Conservation (phyloP, 2,797 vertebrate species). For the Amazonetta brasiliensis region DNA sequence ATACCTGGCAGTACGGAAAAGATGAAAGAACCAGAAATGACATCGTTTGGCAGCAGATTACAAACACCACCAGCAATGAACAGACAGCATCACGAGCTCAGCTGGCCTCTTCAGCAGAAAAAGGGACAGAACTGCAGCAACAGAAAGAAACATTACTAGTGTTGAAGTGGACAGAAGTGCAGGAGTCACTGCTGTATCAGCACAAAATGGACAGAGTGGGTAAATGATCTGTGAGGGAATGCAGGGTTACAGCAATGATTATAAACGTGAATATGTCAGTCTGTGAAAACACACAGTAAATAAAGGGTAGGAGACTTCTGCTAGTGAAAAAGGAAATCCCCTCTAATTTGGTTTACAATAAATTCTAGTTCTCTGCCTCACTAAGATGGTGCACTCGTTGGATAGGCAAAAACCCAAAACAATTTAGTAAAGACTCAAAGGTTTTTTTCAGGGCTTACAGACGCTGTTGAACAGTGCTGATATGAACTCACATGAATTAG, state of each 20-base stretch:
- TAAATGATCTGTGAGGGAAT: background rate
- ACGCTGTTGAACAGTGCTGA: background rate
- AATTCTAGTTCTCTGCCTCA: background rate
- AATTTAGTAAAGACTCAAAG: background rate
- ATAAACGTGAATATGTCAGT: rapidly evolving
- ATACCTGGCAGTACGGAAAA: background rate
- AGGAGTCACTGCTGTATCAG: background rate
- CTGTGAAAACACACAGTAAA: background rate
- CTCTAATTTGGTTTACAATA: background rate
- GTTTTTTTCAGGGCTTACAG: background rate
- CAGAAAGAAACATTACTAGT: background rate
- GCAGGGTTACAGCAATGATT: background rate
- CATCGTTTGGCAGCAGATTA: background rate
- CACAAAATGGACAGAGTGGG: background rate
- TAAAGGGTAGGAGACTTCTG: background rate
- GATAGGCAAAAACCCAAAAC: background rate
- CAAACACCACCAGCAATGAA: background rate
- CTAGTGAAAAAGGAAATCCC: background rate
- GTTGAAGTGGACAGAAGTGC: background rate
- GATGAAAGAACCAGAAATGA: background rate
- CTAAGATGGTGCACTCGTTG: background rate
- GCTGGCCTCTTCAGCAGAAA: background rate
- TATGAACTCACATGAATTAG: background rate
- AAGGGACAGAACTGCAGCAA: background rate
- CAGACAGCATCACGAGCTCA: rapidly evolving